phyloP scores from a whole-genome alignment of 2,797 vertebrate genomes.

The Rachycentron canadum region DNA sequence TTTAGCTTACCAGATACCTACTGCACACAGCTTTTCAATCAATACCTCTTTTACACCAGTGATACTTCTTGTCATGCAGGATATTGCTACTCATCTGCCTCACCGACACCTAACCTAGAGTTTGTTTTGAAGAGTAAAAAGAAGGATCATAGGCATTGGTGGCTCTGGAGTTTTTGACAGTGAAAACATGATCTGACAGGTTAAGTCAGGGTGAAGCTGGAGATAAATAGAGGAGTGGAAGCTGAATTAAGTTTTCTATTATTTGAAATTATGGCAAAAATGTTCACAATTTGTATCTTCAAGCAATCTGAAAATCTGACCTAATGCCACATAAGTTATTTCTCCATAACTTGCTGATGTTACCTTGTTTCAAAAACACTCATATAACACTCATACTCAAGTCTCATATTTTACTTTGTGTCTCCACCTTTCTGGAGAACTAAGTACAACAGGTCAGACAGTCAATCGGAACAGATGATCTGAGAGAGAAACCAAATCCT shows the following conservation, averaged over 20 bases:
- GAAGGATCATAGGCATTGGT: constrained; percentile 1
- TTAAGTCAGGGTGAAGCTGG: constrained; percentile 3
- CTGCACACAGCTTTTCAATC: background rate
- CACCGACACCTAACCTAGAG: background rate
- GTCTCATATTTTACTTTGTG: too few relatives aligned
- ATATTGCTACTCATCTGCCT: constrained; percentile 15
- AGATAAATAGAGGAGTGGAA: background rate
- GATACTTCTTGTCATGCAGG: constrained; percentile 11
- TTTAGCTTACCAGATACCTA: background rate
- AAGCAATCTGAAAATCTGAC: constrained; percentile 10
- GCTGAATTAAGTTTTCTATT: background rate
- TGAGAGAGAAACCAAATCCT: too few relatives aligned
- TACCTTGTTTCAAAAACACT: too few relatives aligned
- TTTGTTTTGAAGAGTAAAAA: constrained; percentile 33
- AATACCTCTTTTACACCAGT: background rate
- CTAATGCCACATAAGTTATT: background rate
- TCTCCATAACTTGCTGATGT: background rate
- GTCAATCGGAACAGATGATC: too few relatives aligned
- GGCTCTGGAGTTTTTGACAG: background rate
- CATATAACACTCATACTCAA: too few relatives aligned
- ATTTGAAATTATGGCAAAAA: background rate
- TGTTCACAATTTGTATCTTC: background rate
- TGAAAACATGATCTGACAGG: constrained; percentile 20
- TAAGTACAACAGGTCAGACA: too few relatives aligned
- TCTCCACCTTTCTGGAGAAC: too few relatives aligned